These are phyloP conservation scores for Dicrostonyx torquatus DNA, from an alignment of 2,797 vertebrate genomes.

Conservation along the genomic window DNA sequence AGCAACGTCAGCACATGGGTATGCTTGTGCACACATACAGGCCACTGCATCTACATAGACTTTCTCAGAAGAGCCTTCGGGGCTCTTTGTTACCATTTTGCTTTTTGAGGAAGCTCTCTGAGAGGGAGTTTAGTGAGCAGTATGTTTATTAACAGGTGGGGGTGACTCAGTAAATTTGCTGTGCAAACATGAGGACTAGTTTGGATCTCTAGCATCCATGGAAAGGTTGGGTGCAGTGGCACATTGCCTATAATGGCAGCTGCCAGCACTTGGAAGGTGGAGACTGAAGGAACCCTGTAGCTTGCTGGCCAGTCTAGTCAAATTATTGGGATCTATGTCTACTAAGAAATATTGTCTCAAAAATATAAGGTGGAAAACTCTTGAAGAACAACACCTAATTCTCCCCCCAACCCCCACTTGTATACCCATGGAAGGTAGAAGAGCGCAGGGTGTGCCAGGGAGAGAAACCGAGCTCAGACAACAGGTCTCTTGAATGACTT, in stretches of 20 bases:
- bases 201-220: not conserved
- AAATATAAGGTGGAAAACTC: not conserved
- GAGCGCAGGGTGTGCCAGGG: not conserved
- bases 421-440: not conserved
- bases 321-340: not conserved
- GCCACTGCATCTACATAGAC: not conserved
- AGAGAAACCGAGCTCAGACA: not conserved
- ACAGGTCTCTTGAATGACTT: not conserved
- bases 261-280: not conserved
- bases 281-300: not conserved
- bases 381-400: not conserved
- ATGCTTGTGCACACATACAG: not conserved
- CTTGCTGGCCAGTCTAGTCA: not conserved
- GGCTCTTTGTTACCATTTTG: not conserved
- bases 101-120: slow-evolving; percentile 23
- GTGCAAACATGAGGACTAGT: not conserved
- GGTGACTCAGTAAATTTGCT: not conserved
- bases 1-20: not conserved
- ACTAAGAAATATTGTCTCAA: not conserved
- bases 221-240: not conserved
- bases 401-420: not conserved
- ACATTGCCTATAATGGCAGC: not conserved
- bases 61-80: not conserved
- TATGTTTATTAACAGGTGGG: not conserved
- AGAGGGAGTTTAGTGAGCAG: slow-evolving; percentile 6